Conservation (phyloP, 2,888 invertebrate species). For the Eumacrocentrus americanus region DNA sequence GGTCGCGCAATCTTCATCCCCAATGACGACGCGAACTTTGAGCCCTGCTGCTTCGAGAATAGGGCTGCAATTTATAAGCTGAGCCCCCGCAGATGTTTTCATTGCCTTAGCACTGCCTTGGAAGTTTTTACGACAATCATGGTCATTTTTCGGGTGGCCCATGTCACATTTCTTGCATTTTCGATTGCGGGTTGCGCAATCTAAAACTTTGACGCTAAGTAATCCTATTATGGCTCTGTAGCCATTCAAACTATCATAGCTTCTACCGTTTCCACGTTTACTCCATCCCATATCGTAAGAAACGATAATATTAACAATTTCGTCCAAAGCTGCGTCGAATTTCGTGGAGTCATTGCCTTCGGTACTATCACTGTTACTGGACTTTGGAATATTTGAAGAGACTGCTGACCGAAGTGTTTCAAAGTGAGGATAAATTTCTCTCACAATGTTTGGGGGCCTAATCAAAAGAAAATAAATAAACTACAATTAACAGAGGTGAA, state of each 20-base stretch:
- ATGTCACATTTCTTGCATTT: neutral
- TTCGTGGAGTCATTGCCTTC: neutral
- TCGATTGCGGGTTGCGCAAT: neutral
- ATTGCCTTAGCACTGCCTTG: neutral
- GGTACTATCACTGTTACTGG: neutral
- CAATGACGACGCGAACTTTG: slow-evolving; percentile 24
- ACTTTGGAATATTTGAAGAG: neutral
- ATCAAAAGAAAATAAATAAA: neutral
- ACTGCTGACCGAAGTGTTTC: neutral
- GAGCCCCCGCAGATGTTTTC: neutral
- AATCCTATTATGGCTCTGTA: neutral
- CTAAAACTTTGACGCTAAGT: neutral
- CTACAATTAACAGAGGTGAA: neutral
- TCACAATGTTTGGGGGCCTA: neutral
- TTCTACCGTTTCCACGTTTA: neutral
- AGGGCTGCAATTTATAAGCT: neutral
- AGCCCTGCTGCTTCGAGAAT: neutral
- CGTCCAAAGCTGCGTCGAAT: neutral
- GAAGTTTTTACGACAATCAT: neutral
- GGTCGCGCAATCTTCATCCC: slow-evolving; percentile 40
- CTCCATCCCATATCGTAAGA: slow-evolving; percentile 12
- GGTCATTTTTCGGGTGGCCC: neutral
- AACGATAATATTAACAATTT: slow-evolving; percentile 5
- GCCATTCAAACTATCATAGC: neutral
- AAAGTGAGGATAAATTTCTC: neutral